Evolutionary conservation across 2,888 invertebrate species (phyloP).

Genomic region (Chironomus tentans): DNA sequence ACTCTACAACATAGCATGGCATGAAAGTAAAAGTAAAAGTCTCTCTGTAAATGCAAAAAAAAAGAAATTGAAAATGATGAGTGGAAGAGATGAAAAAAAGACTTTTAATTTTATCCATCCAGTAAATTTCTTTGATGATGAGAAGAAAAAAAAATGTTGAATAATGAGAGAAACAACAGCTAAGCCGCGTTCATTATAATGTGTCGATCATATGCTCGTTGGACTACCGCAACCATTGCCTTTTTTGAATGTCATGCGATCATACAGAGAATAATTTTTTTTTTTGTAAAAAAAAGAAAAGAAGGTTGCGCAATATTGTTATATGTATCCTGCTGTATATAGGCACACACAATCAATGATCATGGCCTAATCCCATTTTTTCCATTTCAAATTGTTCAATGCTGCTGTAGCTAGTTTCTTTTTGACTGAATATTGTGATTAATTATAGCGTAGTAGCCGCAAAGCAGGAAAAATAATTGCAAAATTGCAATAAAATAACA

Average conservation of each 20-base stretch:
- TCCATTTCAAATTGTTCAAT: background rate
- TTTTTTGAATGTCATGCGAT: background rate
- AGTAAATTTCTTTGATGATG: too few relatives aligned
- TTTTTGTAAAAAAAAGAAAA: too few relatives aligned
- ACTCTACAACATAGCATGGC: background rate
- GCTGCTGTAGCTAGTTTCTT: background rate
- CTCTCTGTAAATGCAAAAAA: background rate
- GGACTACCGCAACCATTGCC: too few relatives aligned
- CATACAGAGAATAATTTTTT: background rate
- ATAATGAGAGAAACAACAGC: too few relatives aligned
- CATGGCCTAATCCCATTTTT: slow-evolving; percentile 19
- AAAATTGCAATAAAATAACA: background rate
- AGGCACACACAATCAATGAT: slow-evolving; percentile 3
- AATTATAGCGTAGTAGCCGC: slow-evolving; percentile 3
- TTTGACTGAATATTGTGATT: slow-evolving; percentile 11
- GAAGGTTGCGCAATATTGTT: background rate
- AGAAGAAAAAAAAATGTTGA: too few relatives aligned
- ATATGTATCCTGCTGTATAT: too few relatives aligned
- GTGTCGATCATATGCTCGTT: too few relatives aligned
- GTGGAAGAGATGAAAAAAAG: too few relatives aligned
- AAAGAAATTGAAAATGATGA: too few relatives aligned
- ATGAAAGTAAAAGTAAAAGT: slow-evolving; percentile 24
- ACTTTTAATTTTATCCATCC: too few relatives aligned
- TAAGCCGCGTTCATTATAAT: too few relatives aligned
- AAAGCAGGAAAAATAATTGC: slow-evolving; percentile 20